Base-by-base conservation (phyloP, 2,888 invertebrate species). In the Drosophila neoperkinsi region DNA sequence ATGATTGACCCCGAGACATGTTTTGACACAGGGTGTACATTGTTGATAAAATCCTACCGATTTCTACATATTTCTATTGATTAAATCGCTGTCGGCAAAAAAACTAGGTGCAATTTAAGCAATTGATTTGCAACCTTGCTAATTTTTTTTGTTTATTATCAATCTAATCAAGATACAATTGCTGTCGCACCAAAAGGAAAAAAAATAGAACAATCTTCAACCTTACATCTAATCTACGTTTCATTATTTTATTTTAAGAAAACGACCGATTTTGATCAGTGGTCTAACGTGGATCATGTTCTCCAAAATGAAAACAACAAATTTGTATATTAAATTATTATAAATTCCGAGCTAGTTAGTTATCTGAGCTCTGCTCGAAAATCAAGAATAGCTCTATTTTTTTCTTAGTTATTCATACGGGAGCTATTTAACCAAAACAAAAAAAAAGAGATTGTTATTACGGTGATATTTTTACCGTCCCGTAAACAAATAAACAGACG, bases 1-100 rank as follows among this genome's bases (percentile, higher is more conserved):
- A 34, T 63, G 59, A 46, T 74, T 77, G 79, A 81, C 83, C 84
- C 82, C 81, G 74, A 83, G 76, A 70, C 81, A 77, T 75, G 41
- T 59, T 59, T 21, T 65, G 50, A 43, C 68, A 77, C 68, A 84
- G 72, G 79, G 79, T 79, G 79, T 41, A 50, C 63, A 46, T 41
- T 58, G 53, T 69, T 61, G 51, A 75, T 80, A 65, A 72, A 61
- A 61, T 25, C 16, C 81, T 58, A 56, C 52, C 28, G 57, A 49
- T 64, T 55, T 34, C 5, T 25, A 25, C 6, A 9, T 52, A 52
- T 66, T 63, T 63, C 66, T 56, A 66, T 79, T 84, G 73, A 84
- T 79, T 79, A 79, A 81, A 73, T 61, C 60, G 43, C 38, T 43
- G 74, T 68, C 68, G 70, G 53, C 68, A 64, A 65, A 67, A 58